Percentiles rank a stretch among this genome's conserved stretches.
phyloP scores from a whole-genome alignment of 2,113 vertebrate species.

The Salvelinus sp. region DNA sequence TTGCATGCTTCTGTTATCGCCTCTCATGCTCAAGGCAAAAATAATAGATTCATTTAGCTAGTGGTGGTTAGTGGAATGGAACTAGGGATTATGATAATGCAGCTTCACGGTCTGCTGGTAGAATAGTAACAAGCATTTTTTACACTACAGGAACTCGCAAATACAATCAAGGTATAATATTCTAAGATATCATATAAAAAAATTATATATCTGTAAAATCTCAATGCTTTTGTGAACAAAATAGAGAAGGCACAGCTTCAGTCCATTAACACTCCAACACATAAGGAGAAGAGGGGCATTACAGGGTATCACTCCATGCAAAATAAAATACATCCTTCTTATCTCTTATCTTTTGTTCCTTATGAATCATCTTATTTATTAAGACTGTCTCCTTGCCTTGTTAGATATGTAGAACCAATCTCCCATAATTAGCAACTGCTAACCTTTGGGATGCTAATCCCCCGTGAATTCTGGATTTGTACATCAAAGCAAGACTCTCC shows the following conservation, averaged over 20 bases:
- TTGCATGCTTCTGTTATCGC: slow-evolving; percentile 50
- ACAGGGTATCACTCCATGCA: slow-evolving; percentile 38
- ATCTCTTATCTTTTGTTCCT: slow-evolving; percentile 69
- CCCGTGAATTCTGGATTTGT: slow-evolving; percentile 80
- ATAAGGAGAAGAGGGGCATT: slow-evolving; percentile 31
- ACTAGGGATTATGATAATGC: slow-evolving; percentile 75
- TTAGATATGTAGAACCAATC: slow-evolving; percentile 78
- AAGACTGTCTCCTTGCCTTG: slow-evolving; percentile 71
- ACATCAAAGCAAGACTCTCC: slow-evolving; percentile 79
- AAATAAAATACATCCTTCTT: slow-evolving; percentile 55
- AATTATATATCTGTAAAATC: slow-evolving; percentile 43
- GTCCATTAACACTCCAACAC: slow-evolving; percentile 16
- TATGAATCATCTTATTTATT: slow-evolving; percentile 75
- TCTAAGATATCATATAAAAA: slow-evolving; percentile 49
- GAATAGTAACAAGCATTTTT: slow-evolving; percentile 60
- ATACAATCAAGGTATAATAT: slow-evolving; percentile 62
- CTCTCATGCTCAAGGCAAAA: slow-evolving; percentile 63
- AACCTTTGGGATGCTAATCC: slow-evolving; percentile 83
- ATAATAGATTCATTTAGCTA: slow-evolving; percentile 76
- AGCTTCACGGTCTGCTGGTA: slow-evolving; percentile 59
- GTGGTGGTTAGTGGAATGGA: slow-evolving; percentile 71
- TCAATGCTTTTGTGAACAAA: slow-evolving; percentile 45
- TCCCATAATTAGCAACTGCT: slow-evolving; percentile 80
- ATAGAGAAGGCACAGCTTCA: slow-evolving; percentile 20
- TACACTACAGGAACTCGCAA: slow-evolving; percentile 53